Base-by-base conservation (phyloP, 2,113 vertebrate genomes). In the Carassius carassius region DNA sequence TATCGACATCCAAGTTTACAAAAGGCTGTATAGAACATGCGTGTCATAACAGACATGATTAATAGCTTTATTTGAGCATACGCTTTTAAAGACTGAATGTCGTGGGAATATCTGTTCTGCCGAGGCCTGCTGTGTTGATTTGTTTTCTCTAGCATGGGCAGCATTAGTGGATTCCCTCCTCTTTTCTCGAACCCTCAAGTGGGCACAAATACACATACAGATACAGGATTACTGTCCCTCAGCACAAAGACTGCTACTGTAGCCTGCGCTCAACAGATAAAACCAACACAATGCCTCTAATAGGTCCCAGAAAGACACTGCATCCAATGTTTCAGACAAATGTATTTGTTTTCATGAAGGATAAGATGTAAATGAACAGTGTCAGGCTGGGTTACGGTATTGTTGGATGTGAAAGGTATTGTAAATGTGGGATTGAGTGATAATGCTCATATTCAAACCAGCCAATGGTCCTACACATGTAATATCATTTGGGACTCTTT, bases 241-340 rank as follows among this genome's bases (percentile, higher is more conserved):
- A 65, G 3, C 54, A 73, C 74, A 69, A 75, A 62, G 84, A 83
- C 81, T 84, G 78, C 73, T 78, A 78, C 87, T 84, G 79, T 82
- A 88, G 85, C 78, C 87, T 88, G 87, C 78, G 54, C 82, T 84
- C 77, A 54, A 86, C 78, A 82, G 87, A 88, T 88, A 88, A 88
- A 86, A 78, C 79, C 69, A 14, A 6, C 63, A 88, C 87, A 88
- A 88, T 88, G 85, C 72, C 72, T 37, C 82, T 86, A 88, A 88
- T 83, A 78, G 84, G 82, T 25, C 56, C 85, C 78, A 56, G 83
- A 56, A 84, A 86, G 82, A 84, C 58, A 5, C 62, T 80, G 13
- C 63, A 84, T 81, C 82, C 78, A 82, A 84, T 84, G 70, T 86
- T 82, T 86, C 72, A 84, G 76, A 81, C 81, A 81, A 82, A 82